These are phyloP conservation scores for Drosophila dunni DNA, from an alignment of 1,140 invertebrate genomes.

Conservation along the genomic window DNA sequence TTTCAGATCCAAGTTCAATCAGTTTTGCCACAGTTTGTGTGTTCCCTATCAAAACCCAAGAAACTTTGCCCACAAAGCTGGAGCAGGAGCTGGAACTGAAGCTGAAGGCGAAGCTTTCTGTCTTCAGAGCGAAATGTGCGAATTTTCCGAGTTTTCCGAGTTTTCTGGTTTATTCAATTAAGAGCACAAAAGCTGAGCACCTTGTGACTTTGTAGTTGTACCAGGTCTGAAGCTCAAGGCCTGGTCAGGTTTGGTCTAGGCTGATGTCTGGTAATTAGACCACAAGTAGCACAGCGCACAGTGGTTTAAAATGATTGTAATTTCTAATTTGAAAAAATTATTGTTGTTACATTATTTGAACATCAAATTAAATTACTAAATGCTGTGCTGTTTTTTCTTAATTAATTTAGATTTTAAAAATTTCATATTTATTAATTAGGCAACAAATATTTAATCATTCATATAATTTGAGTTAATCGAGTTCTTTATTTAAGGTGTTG, in stretches of 20 bases:
- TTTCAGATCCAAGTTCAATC: background rate
- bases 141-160: background rate
- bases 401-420: no score
- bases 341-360: no score
- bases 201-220: constrained; percentile 17
- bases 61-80: background rate
- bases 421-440: no score
- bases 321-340: background rate
- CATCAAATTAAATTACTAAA: background rate
- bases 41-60: background rate
- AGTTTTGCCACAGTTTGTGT: background rate
- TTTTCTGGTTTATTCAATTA: constrained; percentile 43
- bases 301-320: background rate
- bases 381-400: no score
- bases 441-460: no score
- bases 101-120: background rate
- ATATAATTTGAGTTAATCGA: no score
- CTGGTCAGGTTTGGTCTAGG: background rate
- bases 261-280: constrained; percentile 21
- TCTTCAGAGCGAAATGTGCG: background rate
- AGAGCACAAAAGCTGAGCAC: constrained; percentile 13
- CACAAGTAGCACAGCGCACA: background rate
- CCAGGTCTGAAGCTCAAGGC: background rate
- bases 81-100: background rate
- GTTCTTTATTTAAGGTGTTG: no score